phyloP scores from a whole-genome alignment of 2,888 invertebrate genomes.

The Amphipyra berbera region DNA sequence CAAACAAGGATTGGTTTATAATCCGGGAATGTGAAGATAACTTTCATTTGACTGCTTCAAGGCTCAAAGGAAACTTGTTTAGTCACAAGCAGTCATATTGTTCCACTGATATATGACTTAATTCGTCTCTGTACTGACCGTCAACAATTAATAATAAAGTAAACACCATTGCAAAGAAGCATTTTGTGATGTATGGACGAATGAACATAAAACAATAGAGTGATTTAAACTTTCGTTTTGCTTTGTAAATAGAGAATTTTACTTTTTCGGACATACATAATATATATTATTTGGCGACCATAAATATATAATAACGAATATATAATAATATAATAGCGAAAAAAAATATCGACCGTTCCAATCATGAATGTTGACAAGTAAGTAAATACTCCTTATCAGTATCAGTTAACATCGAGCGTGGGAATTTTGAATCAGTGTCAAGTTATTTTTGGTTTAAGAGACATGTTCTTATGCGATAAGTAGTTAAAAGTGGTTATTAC shows the following conservation, averaged over 20 bases:
- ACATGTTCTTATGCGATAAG: slow-evolving; percentile 3
- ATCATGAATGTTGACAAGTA: slow-evolving; percentile 58
- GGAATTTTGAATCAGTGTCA: slow-evolving; percentile 58
- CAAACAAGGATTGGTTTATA: slow-evolving; percentile 51
- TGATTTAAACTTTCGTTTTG: slow-evolving; percentile 16
- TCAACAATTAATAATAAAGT: slow-evolving; percentile 40
- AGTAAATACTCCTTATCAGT: slow-evolving; percentile 64
- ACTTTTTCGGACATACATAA: too few relatives aligned
- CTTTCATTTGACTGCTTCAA: slow-evolving; percentile 38
- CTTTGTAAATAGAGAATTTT: not conserved
- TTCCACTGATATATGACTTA: slow-evolving; percentile 41
- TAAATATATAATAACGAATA: too few relatives aligned
- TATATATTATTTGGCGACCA: too few relatives aligned
- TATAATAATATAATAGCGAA: too few relatives aligned
- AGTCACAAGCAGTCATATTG: slow-evolving; percentile 29
- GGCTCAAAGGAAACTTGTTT: slow-evolving; percentile 41
- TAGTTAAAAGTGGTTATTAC: slow-evolving; percentile 5
- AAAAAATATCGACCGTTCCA: slow-evolving; percentile 14
- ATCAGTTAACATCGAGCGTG: slow-evolving; percentile 56
- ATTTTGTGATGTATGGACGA: slow-evolving; percentile 50
- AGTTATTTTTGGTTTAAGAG: slow-evolving; percentile 3
- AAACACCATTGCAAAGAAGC: slow-evolving; percentile 50
- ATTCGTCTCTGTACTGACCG: slow-evolving; percentile 48
- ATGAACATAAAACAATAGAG: slow-evolving; percentile 25
- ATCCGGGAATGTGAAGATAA: slow-evolving; percentile 45